These are phyloP conservation scores for Phymastichus coffea DNA, from an alignment of 1,140 invertebrate species.

Conservation along the genomic window DNA sequence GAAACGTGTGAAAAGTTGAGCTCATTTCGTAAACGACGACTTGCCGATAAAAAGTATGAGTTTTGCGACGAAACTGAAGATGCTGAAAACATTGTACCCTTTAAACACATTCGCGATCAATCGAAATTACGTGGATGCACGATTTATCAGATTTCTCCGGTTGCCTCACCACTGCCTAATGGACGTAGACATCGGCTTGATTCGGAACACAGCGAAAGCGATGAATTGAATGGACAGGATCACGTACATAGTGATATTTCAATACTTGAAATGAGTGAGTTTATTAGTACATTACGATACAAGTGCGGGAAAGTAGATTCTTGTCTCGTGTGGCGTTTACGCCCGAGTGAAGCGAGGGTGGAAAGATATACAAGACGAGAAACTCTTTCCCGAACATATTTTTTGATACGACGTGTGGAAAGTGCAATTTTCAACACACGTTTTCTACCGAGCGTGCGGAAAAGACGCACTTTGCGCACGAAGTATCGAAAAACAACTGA, in stretches of 20 bases:
- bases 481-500: no score
- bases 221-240: constrained; percentile 45
- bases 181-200: constrained; percentile 44
- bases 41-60: constrained; percentile 91
- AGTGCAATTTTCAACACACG: no score
- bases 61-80: constrained; percentile 77
- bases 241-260: constrained; percentile 33
- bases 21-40: constrained; percentile 73
- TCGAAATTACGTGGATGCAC: constrained; percentile 45
- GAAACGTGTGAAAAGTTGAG: constrained; percentile 79
- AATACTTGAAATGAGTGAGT: constrained; percentile 40
- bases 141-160: constrained; percentile 46
- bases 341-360: no score
- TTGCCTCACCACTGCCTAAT: constrained; percentile 46
- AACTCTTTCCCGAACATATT: no score
- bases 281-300: no score
- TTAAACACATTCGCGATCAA: constrained; percentile 59
- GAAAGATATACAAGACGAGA: no score
- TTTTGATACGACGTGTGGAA: no score
- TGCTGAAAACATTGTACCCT: constrained; percentile 80
- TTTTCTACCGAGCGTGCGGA: no score
- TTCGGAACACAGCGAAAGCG: constrained; percentile 53
- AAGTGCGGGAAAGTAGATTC: no score
- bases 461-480: no score
- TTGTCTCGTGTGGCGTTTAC: no score